Conservation (phyloP, 2,113 vertebrate species). For the Syngnathus floridae region DNA sequence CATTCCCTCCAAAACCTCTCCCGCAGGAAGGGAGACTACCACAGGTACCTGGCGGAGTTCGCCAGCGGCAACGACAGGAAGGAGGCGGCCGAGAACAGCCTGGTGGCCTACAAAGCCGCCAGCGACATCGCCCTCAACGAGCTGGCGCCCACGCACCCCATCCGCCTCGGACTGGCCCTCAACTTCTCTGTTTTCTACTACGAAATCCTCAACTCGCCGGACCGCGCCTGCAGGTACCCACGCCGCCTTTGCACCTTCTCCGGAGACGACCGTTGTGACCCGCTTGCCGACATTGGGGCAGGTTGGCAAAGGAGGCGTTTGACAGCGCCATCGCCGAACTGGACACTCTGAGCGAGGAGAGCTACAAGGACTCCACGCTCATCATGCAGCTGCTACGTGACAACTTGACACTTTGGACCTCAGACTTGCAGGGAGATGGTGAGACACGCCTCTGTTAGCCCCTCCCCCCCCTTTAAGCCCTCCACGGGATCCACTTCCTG, state of each 20-base stretch:
- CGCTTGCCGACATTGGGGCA: conserved; percentile 3
- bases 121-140: conserved; percentile 96
- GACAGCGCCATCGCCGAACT: conserved; percentile 97
- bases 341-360: conserved; percentile 97
- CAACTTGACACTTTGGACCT: conserved; percentile 99
- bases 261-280: neutral
- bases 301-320: conserved; percentile 87
- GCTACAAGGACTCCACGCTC: conserved; percentile 98
- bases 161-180: conserved; percentile 92
- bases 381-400: conserved; percentile 99
- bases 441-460: conserved; percentile 43
- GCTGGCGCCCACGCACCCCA: conserved; percentile 92
- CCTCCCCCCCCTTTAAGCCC: neutral
- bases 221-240: conserved; percentile 89
- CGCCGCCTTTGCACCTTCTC: neutral
- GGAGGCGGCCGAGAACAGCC: conserved; percentile 95
- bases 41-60: conserved; percentile 98
- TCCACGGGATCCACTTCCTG: neutral
- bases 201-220: conserved; percentile 98
- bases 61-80: conserved; percentile 96
- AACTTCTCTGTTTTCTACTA: conserved; percentile 99
- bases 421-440: conserved; percentile 98
- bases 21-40: conserved; percentile 96
- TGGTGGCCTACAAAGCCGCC: conserved; percentile 96
- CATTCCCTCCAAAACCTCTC: neutral